phyloP scores from a whole-genome alignment of 2,797 vertebrate species.

The Gallinago nigripennis region DNA sequence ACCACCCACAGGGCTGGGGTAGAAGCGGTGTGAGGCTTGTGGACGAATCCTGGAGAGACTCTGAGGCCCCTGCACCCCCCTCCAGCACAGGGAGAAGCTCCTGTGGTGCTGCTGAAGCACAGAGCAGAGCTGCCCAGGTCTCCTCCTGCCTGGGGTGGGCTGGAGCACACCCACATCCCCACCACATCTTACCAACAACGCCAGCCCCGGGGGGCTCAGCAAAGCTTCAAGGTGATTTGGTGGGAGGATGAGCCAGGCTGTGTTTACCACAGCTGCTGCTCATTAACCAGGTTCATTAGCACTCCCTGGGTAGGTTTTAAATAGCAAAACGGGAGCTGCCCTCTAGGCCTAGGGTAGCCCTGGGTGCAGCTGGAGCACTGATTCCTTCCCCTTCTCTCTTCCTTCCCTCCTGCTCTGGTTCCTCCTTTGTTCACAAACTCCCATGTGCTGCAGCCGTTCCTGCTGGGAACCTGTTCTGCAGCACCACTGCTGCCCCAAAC shows the following conservation, averaged over 20 bases:
- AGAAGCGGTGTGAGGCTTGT: background rate
- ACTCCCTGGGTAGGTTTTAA: background rate
- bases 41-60: background rate
- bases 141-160: fast-evolving
- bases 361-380: background rate
- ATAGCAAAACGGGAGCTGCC: background rate
- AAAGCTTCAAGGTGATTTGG: background rate
- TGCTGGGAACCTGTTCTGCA: background rate
- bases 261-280: background rate
- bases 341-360: background rate
- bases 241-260: background rate
- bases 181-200: fast-evolving
- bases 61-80: background rate
- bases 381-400: background rate
- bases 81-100: background rate
- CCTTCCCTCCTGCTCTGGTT: background rate
- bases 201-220: background rate
- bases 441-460: fast-evolving
- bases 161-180: background rate
- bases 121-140: background rate
- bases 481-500: too few species aligned
- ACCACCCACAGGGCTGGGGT: background rate
- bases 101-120: background rate
- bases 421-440: background rate
- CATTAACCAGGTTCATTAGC: background rate